Evolutionary conservation across 1,140 invertebrate species (phyloP), one percentile per base, ranked within the genome.

Genomic region (Zophobas atratus): DNA sequence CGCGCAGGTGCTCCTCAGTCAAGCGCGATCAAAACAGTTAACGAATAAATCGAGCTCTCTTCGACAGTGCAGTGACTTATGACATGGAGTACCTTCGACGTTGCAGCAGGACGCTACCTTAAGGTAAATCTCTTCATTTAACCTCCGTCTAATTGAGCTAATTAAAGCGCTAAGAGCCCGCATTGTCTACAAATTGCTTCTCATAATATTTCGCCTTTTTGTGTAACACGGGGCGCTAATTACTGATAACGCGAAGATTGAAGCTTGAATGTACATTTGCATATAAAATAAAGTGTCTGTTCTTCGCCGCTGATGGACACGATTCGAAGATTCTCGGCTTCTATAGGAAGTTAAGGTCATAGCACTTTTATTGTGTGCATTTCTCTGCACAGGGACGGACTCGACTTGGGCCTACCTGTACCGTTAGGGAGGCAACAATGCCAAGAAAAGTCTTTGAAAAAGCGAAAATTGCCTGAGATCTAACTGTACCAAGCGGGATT

Each of bases 341-440:
- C 63, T 70, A 70, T 70, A 73, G 71, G 71, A 73, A 73, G 71
- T 73, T 73, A 56, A 73, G 71, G 71, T 73, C 71, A 73, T 73
- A 73, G 71, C 71, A 73, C 71, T 73, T 73, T 73, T 73, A 73
- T 73, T 73, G 71, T 73, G 39, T 55, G 55, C 49, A 73, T 53
- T 53, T 41, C 71, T 55, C 34, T 73, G 55, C 33, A 73, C 43
- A 8, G 55, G n/a, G 39, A 38, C 41, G 60, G 60, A 39, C 38
- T n/a, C 38, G 60, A 67, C 60, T 67, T n/a, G 60, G 60, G 38
- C 60, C 39, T 8, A n/a, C 49, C 33, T 67, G 60, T 46, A 67
- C 60, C 60, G 60, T 67, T 67, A 67, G 36, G 3, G 6, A 33
- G 41, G n/a, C 36, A 39, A 67, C 60, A 67, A 67, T 43, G 33